phyloP scores from a whole-genome alignment of 2,113 vertebrate genomes.

The Mastomys coucha region DNA sequence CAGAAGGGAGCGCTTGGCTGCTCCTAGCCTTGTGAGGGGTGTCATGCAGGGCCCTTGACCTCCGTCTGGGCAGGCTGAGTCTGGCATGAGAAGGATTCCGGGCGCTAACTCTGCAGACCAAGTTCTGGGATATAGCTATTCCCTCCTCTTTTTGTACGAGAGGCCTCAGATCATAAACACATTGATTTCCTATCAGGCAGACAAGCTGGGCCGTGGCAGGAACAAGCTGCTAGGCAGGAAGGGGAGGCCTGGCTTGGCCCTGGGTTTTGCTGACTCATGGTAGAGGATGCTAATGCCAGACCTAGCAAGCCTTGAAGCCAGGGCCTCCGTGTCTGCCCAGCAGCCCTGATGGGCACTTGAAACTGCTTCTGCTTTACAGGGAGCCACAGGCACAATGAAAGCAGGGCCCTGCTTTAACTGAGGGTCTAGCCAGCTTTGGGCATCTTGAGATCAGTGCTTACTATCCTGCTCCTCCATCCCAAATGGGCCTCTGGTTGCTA shows the following conservation, averaged over 20 bases:
- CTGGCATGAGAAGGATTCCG: background rate
- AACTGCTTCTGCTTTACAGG: background rate
- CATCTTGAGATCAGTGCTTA: no score
- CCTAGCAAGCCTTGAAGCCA: background rate
- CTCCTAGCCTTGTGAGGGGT: background rate
- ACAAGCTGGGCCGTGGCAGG: constrained; percentile 66
- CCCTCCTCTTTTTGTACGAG: constrained; percentile 33
- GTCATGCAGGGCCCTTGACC: background rate
- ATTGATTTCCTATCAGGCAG: constrained; percentile 75
- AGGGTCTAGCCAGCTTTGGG: background rate
- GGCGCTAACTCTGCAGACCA: background rate
- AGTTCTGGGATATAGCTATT: constrained; percentile 51
- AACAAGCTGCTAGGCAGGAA: constrained; percentile 58
- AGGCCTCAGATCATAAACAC: constrained; percentile 65
- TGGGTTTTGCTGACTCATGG: constrained; percentile 68
- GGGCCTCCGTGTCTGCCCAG: background rate
- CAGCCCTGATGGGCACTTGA: background rate
- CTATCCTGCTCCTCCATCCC: no score
- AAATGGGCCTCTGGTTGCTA: no score
- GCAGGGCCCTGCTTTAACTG: background rate
- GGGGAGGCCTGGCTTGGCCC: background rate
- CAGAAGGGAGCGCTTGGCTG: background rate
- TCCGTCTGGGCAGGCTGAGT: background rate
- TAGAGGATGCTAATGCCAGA: constrained; percentile 33
- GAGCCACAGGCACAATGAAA: background rate